Conservation (phyloP, 2,113 vertebrate genomes). For the Meriones unguiculatus region DNA sequence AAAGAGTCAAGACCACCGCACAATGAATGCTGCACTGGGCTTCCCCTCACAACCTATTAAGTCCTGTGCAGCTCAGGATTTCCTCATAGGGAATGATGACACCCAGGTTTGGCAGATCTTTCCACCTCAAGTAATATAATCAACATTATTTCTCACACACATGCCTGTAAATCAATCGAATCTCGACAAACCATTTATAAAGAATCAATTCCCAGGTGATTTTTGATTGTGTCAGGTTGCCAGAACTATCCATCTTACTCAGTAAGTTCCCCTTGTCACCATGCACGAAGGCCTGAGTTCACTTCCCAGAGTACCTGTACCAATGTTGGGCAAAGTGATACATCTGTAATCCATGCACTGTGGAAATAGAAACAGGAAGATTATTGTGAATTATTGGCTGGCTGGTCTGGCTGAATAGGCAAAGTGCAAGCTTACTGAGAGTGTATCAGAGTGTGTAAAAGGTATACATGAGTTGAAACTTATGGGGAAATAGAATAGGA, state of each 20-base stretch:
- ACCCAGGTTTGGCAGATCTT: neutral
- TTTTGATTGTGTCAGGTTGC: neutral
- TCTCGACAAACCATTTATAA: neutral
- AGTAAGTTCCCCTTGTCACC: neutral
- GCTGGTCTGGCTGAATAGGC: neutral
- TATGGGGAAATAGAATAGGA: neutral
- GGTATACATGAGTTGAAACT: neutral
- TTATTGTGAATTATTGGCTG: neutral
- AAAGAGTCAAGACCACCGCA: neutral
- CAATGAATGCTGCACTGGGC: neutral
- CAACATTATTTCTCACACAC: no score
- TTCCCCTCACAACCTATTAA: no score
- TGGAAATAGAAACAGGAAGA: no score
- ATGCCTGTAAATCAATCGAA: neutral
- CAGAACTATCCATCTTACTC: neutral
- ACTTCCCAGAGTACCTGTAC: neutral
- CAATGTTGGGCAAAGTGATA: neutral
- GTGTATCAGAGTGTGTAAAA: neutral
- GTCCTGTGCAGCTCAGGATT: neutral
- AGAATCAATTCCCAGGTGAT: neutral
- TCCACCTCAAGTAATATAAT: neutral
- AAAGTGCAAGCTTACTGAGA: neutral
- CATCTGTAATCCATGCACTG: neutral
- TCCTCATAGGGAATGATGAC: neutral
- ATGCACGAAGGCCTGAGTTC: neutral